Percentiles rank a stretch among this genome's conserved stretches.
Evolutionary conservation across 2,888 invertebrate genomes (phyloP).

Genomic region (Oligia fasciuncula): DNA sequence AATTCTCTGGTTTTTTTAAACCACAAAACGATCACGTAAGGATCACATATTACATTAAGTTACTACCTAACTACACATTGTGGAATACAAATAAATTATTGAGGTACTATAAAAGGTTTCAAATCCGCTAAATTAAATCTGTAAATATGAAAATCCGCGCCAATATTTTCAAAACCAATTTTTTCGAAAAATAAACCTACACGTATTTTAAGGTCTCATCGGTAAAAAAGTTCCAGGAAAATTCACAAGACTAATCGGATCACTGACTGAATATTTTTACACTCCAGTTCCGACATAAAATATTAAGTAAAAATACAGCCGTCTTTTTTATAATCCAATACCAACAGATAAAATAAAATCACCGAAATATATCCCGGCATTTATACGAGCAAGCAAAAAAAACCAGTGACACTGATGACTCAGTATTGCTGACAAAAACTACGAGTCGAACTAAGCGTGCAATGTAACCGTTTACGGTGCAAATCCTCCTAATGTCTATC

Average conservation of each 20-base stretch:
- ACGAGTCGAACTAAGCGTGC: constrained; percentile 14
- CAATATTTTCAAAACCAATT: not conserved
- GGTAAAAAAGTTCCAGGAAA: not conserved
- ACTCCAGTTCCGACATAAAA: constrained; percentile 5
- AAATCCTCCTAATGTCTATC: constrained; percentile 35
- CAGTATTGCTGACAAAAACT: constrained; percentile 42
- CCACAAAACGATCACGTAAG: not conserved
- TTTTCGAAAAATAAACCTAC: not conserved
- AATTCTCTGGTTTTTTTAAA: not conserved
- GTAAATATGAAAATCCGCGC: not conserved
- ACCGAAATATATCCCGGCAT: not conserved
- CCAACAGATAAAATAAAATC: constrained; percentile 1
- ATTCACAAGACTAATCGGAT: not conserved
- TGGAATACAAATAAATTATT: too few relatives aligned
- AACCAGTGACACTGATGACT: constrained; percentile 24
- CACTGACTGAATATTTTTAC: not conserved
- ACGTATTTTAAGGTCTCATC: not conserved
- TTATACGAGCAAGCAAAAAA: constrained; percentile 13
- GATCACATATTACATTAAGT: not conserved
- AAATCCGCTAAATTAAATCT: not conserved
- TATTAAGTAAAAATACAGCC: not conserved
- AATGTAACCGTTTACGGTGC: constrained; percentile 19
- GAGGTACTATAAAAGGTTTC: not conserved
- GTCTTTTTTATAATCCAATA: not conserved
- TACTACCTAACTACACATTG: not conserved